phyloP scores from a whole-genome alignment of 2,888 invertebrate species.

The Lochmaea crataegi region DNA sequence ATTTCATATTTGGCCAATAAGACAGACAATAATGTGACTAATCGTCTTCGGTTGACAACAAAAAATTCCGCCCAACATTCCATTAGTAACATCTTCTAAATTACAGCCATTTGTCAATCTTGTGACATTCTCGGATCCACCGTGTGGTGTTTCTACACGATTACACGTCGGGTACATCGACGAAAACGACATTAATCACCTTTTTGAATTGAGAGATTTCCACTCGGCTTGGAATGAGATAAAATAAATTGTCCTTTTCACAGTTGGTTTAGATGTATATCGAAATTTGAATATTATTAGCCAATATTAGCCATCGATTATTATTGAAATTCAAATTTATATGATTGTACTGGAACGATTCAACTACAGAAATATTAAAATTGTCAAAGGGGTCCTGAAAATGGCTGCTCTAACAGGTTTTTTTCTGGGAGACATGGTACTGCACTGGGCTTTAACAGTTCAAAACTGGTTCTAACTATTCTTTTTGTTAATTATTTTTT shows the following conservation, averaged over 20 bases:
- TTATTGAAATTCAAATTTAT: no score
- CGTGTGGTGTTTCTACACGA: slow-evolving; percentile 33
- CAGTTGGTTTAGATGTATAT: not conserved
- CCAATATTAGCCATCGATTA: no score
- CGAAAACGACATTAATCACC: slow-evolving; percentile 25
- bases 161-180: slow-evolving; percentile 14
- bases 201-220: slow-evolving; percentile 22
- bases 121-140: slow-evolving; percentile 32
- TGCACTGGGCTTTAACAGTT: no score
- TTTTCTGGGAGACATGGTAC: no score
- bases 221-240: not conserved
- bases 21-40: slow-evolving; percentile 25
- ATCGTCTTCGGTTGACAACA: slow-evolving; percentile 20
- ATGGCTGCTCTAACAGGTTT: no score
- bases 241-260: not conserved
- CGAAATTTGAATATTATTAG: not conserved
- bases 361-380: no score
- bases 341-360: no score
- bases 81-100: slow-evolving; percentile 38
- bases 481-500: no score
- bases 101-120: slow-evolving; percentile 38
- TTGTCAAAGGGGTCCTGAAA: no score
- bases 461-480: no score
- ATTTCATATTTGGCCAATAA: slow-evolving; percentile 34
- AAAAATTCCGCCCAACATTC: slow-evolving; percentile 33